Evolutionary conservation across 2,113 vertebrate genomes (phyloP).

Genomic region (Thamnaconus septentrionalis): DNA sequence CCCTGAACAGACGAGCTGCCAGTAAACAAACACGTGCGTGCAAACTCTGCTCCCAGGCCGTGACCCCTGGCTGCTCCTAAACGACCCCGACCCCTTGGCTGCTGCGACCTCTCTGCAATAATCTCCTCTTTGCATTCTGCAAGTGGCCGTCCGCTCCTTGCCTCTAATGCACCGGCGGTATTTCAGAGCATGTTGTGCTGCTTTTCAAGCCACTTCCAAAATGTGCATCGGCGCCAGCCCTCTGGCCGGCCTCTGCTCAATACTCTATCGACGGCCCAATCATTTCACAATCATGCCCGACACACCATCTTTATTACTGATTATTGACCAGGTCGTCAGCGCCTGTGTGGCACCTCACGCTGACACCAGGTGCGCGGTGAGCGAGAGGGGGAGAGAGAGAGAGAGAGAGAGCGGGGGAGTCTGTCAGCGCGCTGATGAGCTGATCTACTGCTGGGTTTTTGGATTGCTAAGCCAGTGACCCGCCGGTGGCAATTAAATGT

Average conservation of each 20-base stretch:
- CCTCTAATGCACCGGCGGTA: constrained; percentile 40
- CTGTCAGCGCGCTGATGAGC: constrained; percentile 65
- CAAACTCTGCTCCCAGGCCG: too few species aligned
- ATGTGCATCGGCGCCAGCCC: constrained; percentile 58
- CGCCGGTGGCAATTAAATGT: constrained; percentile 76
- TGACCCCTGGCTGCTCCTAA: too few species aligned
- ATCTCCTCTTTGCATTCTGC: neutral
- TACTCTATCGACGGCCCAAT: constrained; percentile 71
- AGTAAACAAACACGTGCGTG: too few species aligned
- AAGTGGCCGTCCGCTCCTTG: constrained; percentile 41
- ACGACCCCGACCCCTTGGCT: too few species aligned
- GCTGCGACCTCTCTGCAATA: too few species aligned
- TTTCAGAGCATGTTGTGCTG: constrained; percentile 48
- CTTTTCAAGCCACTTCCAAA: constrained; percentile 53
- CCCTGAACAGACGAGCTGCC: too few species aligned
- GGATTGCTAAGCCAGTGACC: constrained; percentile 66
- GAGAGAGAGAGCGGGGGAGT: constrained; percentile 20
- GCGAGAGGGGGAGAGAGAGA: constrained; percentile 28
- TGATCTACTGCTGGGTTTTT: constrained; percentile 64
- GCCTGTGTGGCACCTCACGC: constrained; percentile 52
- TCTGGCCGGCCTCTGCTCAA: constrained; percentile 64
- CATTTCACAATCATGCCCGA: constrained; percentile 74
- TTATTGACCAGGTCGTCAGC: constrained; percentile 69
- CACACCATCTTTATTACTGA: constrained; percentile 74
- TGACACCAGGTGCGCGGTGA: constrained; percentile 58